Percentiles rank a stretch among this genome's conserved stretches.
Evolutionary conservation across 2,113 vertebrate genomes (phyloP).

Genomic region (Neomonachus schauinslandi): DNA sequence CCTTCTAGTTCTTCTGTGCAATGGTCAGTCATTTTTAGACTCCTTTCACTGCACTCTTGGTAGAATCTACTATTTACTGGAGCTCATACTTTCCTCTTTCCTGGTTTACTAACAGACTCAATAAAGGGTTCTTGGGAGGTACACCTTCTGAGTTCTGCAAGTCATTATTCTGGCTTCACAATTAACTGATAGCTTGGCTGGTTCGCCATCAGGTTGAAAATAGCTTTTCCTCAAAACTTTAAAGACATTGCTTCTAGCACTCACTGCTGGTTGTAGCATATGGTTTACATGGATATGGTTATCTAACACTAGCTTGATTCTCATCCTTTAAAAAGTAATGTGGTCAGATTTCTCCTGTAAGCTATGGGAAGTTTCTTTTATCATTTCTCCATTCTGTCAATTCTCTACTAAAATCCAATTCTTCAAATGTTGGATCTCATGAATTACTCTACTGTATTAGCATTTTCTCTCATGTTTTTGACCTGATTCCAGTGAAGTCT

Average conservation of each 20-base stretch:
- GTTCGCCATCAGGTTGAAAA: not conserved
- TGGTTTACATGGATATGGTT: not conserved
- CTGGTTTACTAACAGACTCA: not conserved
- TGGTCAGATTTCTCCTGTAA: not conserved
- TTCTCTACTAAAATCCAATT: not conserved
- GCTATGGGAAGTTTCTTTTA: not conserved
- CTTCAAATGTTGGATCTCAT: not conserved
- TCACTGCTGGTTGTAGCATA: not conserved
- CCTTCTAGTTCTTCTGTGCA: not conserved
- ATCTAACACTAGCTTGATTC: not conserved
- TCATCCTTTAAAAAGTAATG: not conserved
- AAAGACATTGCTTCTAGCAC: not conserved
- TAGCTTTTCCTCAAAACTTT: not conserved
- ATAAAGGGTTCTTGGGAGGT: not conserved
- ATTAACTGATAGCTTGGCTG: not conserved
- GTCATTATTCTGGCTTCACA: not conserved
- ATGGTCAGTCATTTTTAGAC: not conserved
- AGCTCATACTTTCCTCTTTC: not conserved
- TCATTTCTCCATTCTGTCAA: not conserved
- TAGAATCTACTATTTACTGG: not conserved
- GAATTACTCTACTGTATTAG: not conserved
- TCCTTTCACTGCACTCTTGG: not conserved
- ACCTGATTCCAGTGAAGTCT: not conserved
- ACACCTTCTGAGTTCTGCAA: not conserved
- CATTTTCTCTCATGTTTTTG: constrained; percentile 34